These are phyloP conservation scores for Thinocorus orbignyianus DNA, from an alignment of 2,113 vertebrate genomes.

Conservation along the genomic window DNA sequence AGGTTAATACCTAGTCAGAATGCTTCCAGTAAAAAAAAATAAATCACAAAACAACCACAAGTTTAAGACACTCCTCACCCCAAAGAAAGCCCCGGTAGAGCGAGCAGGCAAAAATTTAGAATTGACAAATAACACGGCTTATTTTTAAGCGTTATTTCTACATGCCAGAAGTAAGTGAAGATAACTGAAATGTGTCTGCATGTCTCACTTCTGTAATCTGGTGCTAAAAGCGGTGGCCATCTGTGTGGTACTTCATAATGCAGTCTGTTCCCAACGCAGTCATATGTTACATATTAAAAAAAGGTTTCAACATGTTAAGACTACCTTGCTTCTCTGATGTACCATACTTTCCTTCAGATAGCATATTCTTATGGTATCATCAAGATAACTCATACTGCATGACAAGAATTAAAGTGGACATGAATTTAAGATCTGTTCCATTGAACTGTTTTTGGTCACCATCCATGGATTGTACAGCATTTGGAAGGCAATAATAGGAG, in stretches of 20 bases:
- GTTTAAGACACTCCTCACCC: background rate
- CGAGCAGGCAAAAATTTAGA: background rate
- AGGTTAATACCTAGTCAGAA: background rate
- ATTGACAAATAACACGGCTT: background rate
- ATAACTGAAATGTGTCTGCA: conserved; percentile 54
- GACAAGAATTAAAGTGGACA: background rate
- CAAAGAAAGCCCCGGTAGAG: background rate
- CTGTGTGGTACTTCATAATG: conserved; percentile 51
- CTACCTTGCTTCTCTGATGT: background rate
- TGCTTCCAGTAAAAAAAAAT: background rate
- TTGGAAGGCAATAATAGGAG: background rate
- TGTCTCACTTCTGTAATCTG: conserved; percentile 65
- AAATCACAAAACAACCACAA: background rate
- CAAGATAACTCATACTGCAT: background rate
- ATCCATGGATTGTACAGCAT: background rate
- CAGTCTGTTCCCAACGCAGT: conserved; percentile 59
- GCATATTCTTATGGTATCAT: background rate
- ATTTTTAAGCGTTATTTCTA: conserved; percentile 59
- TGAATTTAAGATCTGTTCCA: background rate
- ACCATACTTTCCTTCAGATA: background rate
- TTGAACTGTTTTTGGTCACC: background rate
- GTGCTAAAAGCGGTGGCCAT: conserved; percentile 61
- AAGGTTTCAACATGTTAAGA: conserved; percentile 3
- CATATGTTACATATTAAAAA: conserved; percentile 45
- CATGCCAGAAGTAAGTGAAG: conserved; percentile 53